Evolutionary conservation across 2,888 invertebrate genomes (phyloP).

Genomic region (Cantharis lateralis): DNA sequence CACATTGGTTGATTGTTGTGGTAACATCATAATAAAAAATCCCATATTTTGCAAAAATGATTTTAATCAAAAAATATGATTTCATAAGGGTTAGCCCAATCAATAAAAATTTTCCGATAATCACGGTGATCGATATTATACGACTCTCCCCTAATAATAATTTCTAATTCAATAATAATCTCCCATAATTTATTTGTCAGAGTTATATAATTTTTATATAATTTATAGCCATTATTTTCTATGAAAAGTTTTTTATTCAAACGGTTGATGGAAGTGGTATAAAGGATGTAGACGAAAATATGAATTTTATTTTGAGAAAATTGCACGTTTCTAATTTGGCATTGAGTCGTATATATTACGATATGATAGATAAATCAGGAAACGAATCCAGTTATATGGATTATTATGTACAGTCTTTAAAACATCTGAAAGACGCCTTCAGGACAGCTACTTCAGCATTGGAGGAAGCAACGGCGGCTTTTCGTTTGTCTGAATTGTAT

Average conservation of each 20-base stretch:
- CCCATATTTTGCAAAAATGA: too few species aligned
- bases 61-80: too few species aligned
- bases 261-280: fast-evolving
- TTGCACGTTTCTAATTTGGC: conserved; percentile 85
- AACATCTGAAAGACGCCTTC: background rate
- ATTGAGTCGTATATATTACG: conserved; percentile 29
- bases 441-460: background rate
- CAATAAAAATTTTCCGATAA: too few species aligned
- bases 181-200: too few species aligned
- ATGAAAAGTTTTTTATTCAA: conserved; percentile 66
- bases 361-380: background rate
- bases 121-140: too few species aligned
- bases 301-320: conserved; percentile 45
- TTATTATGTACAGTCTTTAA: background rate
- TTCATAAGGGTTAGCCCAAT: too few species aligned
- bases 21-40: too few species aligned
- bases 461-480: background rate
- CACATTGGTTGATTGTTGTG: too few species aligned
- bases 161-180: too few species aligned
- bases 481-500: background rate
- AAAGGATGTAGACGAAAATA: conserved; percentile 50
- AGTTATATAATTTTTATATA: background rate
- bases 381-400: background rate
- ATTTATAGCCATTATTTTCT: conserved; percentile 59
- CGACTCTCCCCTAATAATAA: too few species aligned